These are phyloP conservation scores for Callipepla californica DNA, from an alignment of 2,113 vertebrate genomes.

Conservation along the genomic window DNA sequence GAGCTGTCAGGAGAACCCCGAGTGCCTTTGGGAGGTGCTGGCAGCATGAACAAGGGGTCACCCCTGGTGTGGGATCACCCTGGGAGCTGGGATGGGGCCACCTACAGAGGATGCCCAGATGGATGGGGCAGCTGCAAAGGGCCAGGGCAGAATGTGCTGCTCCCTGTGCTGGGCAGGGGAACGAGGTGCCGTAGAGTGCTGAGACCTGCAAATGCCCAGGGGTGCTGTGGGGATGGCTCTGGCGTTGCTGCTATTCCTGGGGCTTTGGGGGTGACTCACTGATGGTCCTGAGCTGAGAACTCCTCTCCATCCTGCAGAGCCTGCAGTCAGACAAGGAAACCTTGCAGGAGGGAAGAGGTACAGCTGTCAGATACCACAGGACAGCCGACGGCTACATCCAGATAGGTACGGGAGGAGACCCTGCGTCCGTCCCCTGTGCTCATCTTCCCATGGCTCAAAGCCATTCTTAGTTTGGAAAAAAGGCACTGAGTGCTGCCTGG, in stretches of 20 bases:
- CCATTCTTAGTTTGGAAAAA: not conserved
- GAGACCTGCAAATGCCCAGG: not conserved
- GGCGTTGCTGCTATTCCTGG: not conserved
- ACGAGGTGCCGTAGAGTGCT: rapidly evolving
- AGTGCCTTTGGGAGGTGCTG: not conserved
- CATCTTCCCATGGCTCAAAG: not conserved
- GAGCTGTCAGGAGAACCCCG: not conserved
- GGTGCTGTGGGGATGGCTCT: not conserved
- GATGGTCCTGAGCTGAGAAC: not conserved
- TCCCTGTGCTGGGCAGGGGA: not conserved
- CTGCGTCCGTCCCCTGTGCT: not conserved
- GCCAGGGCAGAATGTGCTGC: too few relatives aligned
- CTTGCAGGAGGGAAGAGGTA: conserved; percentile 88
- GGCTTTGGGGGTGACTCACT: not conserved
- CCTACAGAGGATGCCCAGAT: not conserved
- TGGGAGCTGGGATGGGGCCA: rapidly evolving
- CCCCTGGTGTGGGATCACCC: not conserved
- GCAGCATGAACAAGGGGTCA: not conserved
- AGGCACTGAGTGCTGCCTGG: rapidly evolving
- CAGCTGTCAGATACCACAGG: conserved; percentile 86
- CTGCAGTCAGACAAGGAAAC: conserved; percentile 94
- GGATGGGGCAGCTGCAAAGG: not conserved
- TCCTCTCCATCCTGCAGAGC: conserved; percentile 79
- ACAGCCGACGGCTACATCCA: conserved; percentile 93
- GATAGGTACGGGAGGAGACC: conserved; percentile 81